These are phyloP conservation scores for Protosalanx chinensis DNA, from an alignment of 2,797 vertebrate species.

Conservation along the genomic window DNA sequence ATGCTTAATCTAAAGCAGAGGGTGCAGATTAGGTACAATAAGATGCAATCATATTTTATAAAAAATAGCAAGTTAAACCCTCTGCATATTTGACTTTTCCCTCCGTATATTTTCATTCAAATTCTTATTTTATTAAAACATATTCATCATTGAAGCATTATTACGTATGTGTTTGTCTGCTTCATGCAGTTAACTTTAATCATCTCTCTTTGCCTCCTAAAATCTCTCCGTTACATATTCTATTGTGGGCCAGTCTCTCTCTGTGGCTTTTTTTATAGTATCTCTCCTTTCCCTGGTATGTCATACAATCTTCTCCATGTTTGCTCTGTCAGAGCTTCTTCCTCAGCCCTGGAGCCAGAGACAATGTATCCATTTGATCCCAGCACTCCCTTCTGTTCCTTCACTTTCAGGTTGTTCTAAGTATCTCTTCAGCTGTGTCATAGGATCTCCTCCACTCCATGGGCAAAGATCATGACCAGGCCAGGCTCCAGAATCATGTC, in stretches of 20 bases:
- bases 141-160: no score
- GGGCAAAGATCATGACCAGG: constrained; percentile 97
- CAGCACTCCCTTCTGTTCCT: background rate
- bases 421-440: constrained; percentile 49
- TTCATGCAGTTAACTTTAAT: no score
- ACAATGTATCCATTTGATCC: constrained; percentile 1
- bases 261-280: background rate
- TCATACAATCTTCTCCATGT: background rate
- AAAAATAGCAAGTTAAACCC: background rate
- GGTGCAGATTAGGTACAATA: constrained; percentile 14
- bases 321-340: background rate
- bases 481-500: constrained; percentile 98
- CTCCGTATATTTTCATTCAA: background rate
- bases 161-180: no score
- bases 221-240: background rate
- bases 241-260: background rate
- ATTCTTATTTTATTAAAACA: background rate
- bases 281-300: no score
- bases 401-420: background rate
- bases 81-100: background rate
- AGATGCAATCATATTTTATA: constrained; percentile 8
- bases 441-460: constrained; percentile 93
- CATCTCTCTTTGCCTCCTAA: background rate
- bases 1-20: constrained; percentile 5
- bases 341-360: constrained; percentile 9